These are phyloP conservation scores for Cassiopea andromeda DNA, from an alignment of 30 jellyfish, hydroid and myxozoan genomes.

Conservation along the genomic window DNA sequence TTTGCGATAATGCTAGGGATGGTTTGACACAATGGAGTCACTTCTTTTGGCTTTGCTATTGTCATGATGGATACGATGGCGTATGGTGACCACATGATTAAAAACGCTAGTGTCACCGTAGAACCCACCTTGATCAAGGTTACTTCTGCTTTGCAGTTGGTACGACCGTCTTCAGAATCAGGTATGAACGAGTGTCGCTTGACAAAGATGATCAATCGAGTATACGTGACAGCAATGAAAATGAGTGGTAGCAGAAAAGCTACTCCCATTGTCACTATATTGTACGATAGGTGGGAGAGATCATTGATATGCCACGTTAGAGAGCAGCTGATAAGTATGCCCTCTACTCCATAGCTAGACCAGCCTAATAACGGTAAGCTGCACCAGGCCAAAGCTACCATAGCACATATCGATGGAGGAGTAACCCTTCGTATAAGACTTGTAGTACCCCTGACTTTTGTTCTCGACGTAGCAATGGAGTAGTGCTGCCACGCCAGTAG, in stretches of 20 bases:
- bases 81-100: slow-evolving; percentile 40
- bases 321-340: slow-evolving; percentile 29
- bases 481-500: slow-evolving; percentile 59
- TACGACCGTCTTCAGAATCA: neutral
- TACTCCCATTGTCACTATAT: neutral
- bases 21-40: slow-evolving; percentile 35
- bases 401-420: slow-evolving; percentile 8
- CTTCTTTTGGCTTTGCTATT: slow-evolving; percentile 1
- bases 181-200: slow-evolving; percentile 22
- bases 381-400: slow-evolving; percentile 41
- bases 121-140: slow-evolving; percentile 22
- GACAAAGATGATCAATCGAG: slow-evolving; percentile 7
- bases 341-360: slow-evolving; percentile 53
- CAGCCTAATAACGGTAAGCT: slow-evolving; percentile 42
- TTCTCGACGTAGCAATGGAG: slow-evolving; percentile 13
- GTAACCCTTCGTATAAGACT: neutral
- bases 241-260: slow-evolving; percentile 31
- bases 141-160: neutral
- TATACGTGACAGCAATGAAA: neutral
- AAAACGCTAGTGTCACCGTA: slow-evolving; percentile 11
- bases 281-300: slow-evolving; percentile 13
- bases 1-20: slow-evolving; percentile 53
- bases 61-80: slow-evolving; percentile 22
- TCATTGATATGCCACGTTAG: slow-evolving; percentile 42
- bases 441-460: neutral